Conservation (phyloP, 2,888 invertebrate genomes). For the Loripinus fragilis region DNA sequence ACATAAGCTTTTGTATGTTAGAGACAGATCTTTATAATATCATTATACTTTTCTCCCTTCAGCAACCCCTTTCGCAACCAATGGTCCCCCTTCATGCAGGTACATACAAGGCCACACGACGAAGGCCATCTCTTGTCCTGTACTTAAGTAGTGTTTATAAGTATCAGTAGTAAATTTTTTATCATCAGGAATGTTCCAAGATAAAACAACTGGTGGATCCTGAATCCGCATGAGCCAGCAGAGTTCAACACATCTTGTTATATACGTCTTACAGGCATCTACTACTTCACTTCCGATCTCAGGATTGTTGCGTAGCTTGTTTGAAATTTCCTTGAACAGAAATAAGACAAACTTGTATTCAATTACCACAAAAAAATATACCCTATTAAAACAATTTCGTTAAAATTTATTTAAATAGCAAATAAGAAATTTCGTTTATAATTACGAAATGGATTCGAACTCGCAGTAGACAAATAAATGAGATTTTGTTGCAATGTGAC, state of each 20-base stretch:
- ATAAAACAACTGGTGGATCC: conserved; percentile 47
- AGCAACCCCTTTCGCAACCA: conserved; percentile 51
- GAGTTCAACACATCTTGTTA: conserved; percentile 17
- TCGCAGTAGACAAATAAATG: too few species aligned
- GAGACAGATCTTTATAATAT: conserved; percentile 11
- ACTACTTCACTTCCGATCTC: conserved; percentile 45
- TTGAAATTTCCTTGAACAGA: conserved; percentile 42
- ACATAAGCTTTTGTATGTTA: conserved; percentile 1
- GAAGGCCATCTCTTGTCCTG: conserved; percentile 47
- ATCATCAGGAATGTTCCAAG: conserved; percentile 46
- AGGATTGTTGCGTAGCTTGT: conserved; percentile 40
- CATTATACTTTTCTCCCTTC: conserved; percentile 34
- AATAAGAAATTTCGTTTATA: too few species aligned
- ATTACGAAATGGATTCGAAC: too few species aligned
- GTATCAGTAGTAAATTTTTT: conserved; percentile 39
- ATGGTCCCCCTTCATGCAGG: conserved; percentile 45
- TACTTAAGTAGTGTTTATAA: conserved; percentile 47
- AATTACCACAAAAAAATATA: too few species aligned
- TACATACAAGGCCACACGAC: conserved; percentile 56
- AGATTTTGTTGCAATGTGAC: too few species aligned
- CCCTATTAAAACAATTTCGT: too few species aligned
- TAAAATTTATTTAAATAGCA: too few species aligned
- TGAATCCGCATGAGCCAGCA: conserved; percentile 39
- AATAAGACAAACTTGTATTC: too few species aligned
- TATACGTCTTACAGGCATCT: conserved; percentile 39